phyloP scores from a whole-genome alignment of 2,797 vertebrate species.

The Poecilia velifera region DNA sequence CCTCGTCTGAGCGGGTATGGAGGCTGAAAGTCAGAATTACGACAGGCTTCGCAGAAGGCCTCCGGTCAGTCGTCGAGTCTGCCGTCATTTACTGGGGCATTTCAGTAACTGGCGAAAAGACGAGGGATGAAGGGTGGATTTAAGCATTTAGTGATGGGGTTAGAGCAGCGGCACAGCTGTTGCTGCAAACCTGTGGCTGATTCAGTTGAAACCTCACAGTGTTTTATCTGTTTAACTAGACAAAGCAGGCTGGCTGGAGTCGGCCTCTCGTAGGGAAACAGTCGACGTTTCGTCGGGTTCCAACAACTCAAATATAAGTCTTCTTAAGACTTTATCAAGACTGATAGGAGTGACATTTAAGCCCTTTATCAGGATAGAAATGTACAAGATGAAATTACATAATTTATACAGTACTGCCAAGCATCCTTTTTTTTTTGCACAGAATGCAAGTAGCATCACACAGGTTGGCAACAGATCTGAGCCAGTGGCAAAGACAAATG shows the following conservation, averaged over 20 bases:
- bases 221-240: not conserved
- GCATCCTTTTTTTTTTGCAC: too few relatives aligned
- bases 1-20: not conserved
- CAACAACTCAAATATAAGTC: too few relatives aligned
- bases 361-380: too few relatives aligned
- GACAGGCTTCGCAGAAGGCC: conserved; percentile 15
- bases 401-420: too few relatives aligned
- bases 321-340: too few relatives aligned
- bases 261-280: not conserved
- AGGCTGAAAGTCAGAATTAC: not conserved
- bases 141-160: not conserved
- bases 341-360: too few relatives aligned
- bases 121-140: not conserved
- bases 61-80: not conserved
- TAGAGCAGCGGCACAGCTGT: not conserved
- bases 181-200: not conserved
- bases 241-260: not conserved
- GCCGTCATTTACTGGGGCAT: not conserved
- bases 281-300: not conserved
- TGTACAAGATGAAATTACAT: too few relatives aligned
- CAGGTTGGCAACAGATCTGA: too few relatives aligned
- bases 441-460: too few relatives aligned
- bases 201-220: not conserved
- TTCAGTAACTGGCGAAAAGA: not conserved
- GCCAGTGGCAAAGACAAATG: too few relatives aligned